Percentiles rank a stretch among this genome's conserved stretches.
These are phyloP conservation scores for Scaptomyza polygonia DNA, from an alignment of 2,888 invertebrate species.

Conservation along the genomic window DNA sequence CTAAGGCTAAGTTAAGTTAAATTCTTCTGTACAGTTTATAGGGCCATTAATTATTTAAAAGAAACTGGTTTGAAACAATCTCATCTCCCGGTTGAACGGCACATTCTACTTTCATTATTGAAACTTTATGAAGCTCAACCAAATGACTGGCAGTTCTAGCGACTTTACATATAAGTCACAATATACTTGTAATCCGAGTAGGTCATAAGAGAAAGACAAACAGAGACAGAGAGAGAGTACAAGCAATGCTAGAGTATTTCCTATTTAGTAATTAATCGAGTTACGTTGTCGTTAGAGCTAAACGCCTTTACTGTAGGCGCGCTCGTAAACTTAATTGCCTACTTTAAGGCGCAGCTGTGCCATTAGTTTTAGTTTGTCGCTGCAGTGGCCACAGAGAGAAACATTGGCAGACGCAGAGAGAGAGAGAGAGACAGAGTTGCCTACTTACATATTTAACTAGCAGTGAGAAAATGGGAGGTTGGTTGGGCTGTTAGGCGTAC, in stretches of 20 bases:
- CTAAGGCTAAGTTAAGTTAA: too few relatives aligned
- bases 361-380: constrained; percentile 57
- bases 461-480: neutral
- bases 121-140: neutral
- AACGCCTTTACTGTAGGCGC: constrained; percentile 38
- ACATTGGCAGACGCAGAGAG: too few relatives aligned
- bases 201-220: constrained; percentile 23
- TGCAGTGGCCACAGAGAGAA: constrained; percentile 10
- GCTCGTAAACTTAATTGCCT: constrained; percentile 76
- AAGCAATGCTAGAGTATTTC: constrained; percentile 23
- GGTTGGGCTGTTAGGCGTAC: neutral
- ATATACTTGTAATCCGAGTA: constrained; percentile 22
- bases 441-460: constrained; percentile 34
- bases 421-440: neutral
- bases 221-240: neutral
- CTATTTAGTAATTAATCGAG: constrained; percentile 66
- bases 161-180: constrained; percentile 11
- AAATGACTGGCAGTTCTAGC: constrained; percentile 12
- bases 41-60: too few relatives aligned
- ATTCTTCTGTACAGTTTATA: too few relatives aligned
- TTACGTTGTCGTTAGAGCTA: constrained; percentile 21
- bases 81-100: too few relatives aligned
- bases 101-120: too few relatives aligned
- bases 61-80: too few relatives aligned
- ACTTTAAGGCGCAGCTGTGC: constrained; percentile 69